Base-by-base conservation (phyloP, 2,888 invertebrate species). In the Dynastes tityus region DNA sequence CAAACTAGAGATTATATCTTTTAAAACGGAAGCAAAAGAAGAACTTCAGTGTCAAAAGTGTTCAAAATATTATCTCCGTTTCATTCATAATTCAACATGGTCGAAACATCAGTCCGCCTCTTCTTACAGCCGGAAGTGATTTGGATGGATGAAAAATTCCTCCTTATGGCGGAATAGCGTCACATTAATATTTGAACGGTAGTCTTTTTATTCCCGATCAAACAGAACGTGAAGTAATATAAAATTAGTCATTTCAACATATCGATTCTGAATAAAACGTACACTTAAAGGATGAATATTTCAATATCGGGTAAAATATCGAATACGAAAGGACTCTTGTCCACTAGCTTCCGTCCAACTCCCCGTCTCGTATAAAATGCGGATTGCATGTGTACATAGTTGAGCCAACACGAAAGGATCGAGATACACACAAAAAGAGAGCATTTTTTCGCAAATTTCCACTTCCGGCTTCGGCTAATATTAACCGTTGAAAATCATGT, bases 301-400 rank as follows among this genome's bases (percentile, higher is more conserved):
- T 73, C 58, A 73, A 73, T 61, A 73, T 73, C 73, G 16, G 73
- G 73, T 73, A 73, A 73, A 73, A 61, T 73, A 73, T 45, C 73
- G 40, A 22, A 61, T 73, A 73, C 13, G 53, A 55, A 70, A 51
- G 37, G 49, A 27, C 61, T 55, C 55, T 40, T 65, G 40, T 65
- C 40, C 68, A 29, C 13, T 55, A 55, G 29, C 37, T 55, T 55
- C 71, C 22, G 37, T 13, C 6, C 51, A 51, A 70, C 51, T 29
- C 29, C 13, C 16, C 37, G 55, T 53, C 55, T 71, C 71, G 37
- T 71, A 71, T 55, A 71, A 55, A 71, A 71, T 71, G 32, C 71
- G 53, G 53, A 51, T 70, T 70, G 70, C 70, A 70, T 70, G 70
- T 45, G 13, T 70, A 70, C 53, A 11, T 32, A 53, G 53, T 70